These are phyloP conservation scores for Sarcophaga caerulescens DNA, from an alignment of 2,888 invertebrate genomes.

Conservation along the genomic window DNA sequence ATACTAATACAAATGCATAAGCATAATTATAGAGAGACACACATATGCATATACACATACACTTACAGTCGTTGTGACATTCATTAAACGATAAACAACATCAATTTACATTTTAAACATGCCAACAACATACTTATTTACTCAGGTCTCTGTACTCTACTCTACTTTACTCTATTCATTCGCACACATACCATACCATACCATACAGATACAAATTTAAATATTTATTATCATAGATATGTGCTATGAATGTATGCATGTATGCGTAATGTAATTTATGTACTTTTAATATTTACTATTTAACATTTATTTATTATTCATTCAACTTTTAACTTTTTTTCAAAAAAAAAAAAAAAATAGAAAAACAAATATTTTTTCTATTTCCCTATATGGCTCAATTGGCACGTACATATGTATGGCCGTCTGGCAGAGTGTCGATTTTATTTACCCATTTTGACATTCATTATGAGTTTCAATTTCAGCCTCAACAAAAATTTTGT, in stretches of 20 bases:
- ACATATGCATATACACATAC: neutral
- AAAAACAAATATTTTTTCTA: neutral
- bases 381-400: neutral
- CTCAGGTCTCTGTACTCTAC: too few relatives aligned
- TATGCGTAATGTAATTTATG: neutral
- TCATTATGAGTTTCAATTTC: slow-evolving; percentile 16
- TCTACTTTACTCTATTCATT: neutral
- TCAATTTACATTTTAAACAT: slow-evolving; percentile 14
- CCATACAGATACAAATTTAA: neutral
- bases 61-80: neutral
- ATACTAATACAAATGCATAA: neutral
- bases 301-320: slow-evolving; percentile 40
- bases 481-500: slow-evolving; percentile 5
- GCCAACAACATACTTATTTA: neutral
- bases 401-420: neutral
- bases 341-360: neutral
- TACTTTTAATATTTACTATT: slow-evolving; percentile 11
- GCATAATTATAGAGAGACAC: neutral
- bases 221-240: neutral
- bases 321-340: slow-evolving; percentile 21
- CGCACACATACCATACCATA: neutral
- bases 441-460: slow-evolving; percentile 5
- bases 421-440: neutral
- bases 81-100: slow-evolving; percentile 38
- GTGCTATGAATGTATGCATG: neutral